Percentiles rank a stretch among this genome's conserved stretches.
These are phyloP conservation scores for Neotoxoptera formosana DNA, from an alignment of 1,140 invertebrate species.

Conservation along the genomic window DNA sequence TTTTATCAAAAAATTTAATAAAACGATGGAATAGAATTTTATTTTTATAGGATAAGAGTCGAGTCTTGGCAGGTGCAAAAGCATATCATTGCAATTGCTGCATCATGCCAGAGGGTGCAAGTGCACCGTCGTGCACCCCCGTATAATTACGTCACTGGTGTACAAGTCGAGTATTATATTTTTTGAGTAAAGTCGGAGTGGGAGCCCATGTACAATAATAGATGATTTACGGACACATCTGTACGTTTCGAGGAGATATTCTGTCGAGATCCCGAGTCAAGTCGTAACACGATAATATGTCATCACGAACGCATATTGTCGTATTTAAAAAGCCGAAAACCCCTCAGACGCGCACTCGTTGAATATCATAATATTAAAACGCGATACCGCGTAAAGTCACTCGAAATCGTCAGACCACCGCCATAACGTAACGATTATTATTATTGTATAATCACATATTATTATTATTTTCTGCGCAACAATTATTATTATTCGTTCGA, in stretches of 20 bases:
- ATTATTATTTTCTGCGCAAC: background rate
- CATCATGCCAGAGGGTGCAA: too few species aligned
- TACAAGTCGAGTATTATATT: background rate
- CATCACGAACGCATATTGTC: background rate
- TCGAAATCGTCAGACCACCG: background rate
- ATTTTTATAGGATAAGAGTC: too few species aligned
- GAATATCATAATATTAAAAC: background rate
- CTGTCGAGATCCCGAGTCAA: background rate
- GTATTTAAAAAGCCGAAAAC: background rate
- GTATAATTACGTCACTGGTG: too few species aligned
- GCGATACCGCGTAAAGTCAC: background rate
- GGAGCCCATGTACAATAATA: too few species aligned
- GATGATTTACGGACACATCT: background rate
- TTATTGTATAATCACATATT: too few species aligned
- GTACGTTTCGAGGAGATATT: background rate
- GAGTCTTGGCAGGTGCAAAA: too few species aligned
- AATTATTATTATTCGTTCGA: background rate
- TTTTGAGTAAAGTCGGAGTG: background rate
- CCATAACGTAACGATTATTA: background rate
- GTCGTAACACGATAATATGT: too few species aligned
- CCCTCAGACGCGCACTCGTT: background rate
- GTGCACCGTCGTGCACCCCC: too few species aligned
- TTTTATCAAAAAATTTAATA: too few species aligned
- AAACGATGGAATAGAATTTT: too few species aligned
- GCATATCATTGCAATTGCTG: too few species aligned